Percentiles rank a stretch among this genome's conserved stretches.
Evolutionary conservation across 2,113 vertebrate genomes (phyloP).

Genomic region (Gobiocypris rarus): DNA sequence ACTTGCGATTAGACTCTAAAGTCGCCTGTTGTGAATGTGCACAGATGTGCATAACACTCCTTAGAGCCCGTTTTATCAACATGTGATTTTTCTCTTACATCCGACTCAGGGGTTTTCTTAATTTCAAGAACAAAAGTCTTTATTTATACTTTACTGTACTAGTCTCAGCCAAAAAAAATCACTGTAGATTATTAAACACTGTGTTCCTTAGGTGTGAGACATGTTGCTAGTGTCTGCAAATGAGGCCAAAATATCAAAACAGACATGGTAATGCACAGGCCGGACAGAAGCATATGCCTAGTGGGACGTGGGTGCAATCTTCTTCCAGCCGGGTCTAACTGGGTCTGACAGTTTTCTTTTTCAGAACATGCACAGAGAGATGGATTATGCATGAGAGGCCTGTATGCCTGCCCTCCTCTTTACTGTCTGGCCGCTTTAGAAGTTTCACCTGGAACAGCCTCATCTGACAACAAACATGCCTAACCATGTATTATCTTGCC

Average conservation of each 20-base stretch:
- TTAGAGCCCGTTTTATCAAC: neutral
- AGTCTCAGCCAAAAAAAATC: conserved; percentile 1
- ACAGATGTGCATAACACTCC: neutral
- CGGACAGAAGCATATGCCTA: conserved; percentile 28
- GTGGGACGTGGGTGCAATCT: conserved; percentile 34
- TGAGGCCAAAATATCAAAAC: conserved; percentile 56
- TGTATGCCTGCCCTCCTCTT: conserved; percentile 53
- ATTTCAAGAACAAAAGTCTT: neutral
- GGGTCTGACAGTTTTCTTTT: conserved; percentile 65
- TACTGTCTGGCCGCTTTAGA: conserved; percentile 16
- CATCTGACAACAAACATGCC: conserved; percentile 33
- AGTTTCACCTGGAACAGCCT: neutral
- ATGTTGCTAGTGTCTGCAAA: conserved; percentile 17
- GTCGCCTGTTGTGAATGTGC: neutral
- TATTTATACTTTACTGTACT: conserved; percentile 21
- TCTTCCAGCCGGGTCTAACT: conserved; percentile 56
- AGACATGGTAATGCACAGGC: conserved; percentile 63
- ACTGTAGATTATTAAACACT: conserved; percentile 56
- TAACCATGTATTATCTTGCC: neutral
- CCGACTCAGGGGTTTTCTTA: conserved; percentile 19
- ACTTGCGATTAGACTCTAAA: neutral
- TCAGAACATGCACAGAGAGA: conserved; percentile 57
- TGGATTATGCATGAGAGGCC: conserved; percentile 70
- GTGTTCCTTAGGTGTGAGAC: conserved; percentile 50
- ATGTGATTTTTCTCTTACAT: neutral